Evolutionary conservation across 2,113 vertebrate species (phyloP), one percentile per base, ranked within the genome.

Genomic region (Oceanodroma tethys): DNA sequence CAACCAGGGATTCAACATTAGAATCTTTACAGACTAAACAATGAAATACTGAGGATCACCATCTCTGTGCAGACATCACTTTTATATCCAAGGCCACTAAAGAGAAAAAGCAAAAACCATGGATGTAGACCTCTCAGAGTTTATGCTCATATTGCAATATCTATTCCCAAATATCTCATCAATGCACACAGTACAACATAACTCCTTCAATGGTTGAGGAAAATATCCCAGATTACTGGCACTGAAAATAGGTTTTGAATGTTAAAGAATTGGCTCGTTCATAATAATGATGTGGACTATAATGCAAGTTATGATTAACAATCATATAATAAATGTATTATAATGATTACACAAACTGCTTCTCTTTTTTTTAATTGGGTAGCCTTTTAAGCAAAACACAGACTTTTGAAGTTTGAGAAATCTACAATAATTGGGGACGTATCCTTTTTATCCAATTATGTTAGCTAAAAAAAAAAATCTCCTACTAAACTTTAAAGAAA

Each of bases 321-420:
- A 60, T 36, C 9, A 75, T 19, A 70, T 50, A 52, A 42, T 20
- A 85, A 58, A 92, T 17, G 8, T 38, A 30, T 42, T 75, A 20
- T 36, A 79, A 85, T 86, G 85, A 81, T 74, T 94, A 97, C 60
- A 96, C 84, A 94, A 95, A 94, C 40, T 85, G 56, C 72, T 52
- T 6, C 75, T 95, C 53, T 91, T 96, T 96, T 94, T 96, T 96
- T 86, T 96, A 91, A 36, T 71, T 82, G 42, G 55, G 85, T 9
- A 47, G 11, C 2, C 7, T 84, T 73, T 65, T 43, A 72, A 86
- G 36, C 80, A 96, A 97, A 97, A 93, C 63, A 45, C 47, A 86
- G 95, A 94, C 65, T 97, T 93, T 50, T 74, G 86, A 96, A 96
- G 67, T 96, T 97, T 94, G 78, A 94, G 87, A 96, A 97, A 95